These are phyloP conservation scores for Omphaloscelis lunosa DNA, from an alignment of 2,888 invertebrate species.

Conservation along the genomic window DNA sequence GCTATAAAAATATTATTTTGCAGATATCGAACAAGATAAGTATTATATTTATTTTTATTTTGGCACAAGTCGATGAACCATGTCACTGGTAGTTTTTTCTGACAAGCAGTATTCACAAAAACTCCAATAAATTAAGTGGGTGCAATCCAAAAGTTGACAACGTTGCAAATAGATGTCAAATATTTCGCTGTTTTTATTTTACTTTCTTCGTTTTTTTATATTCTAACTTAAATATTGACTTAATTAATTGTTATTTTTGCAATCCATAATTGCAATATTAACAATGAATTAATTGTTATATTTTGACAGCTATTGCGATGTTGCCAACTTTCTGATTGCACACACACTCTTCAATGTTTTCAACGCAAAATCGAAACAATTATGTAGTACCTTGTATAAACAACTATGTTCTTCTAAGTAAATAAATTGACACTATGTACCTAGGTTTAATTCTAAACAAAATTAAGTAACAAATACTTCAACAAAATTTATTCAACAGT, in stretches of 20 bases:
- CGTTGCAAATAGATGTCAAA: not conserved
- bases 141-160: not conserved
- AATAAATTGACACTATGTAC: not conserved
- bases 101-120: not conserved
- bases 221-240: too few species aligned
- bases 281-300: not conserved
- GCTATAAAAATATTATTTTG: too few species aligned
- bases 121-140: not conserved
- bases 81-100: not conserved
- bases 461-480: conserved; percentile 1
- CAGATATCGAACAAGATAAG: too few species aligned
- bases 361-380: not conserved
- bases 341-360: not conserved
- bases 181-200: not conserved
- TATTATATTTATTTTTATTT: too few species aligned
- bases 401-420: too few species aligned
- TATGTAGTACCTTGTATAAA: too few species aligned
- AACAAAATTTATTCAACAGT: conserved; percentile 31
- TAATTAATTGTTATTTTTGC: too few species aligned
- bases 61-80: too few species aligned
- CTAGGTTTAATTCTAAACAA: not conserved
- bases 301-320: not conserved
- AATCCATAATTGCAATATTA: too few species aligned
- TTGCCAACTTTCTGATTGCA: not conserved
- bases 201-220: too few species aligned